Conservation (phyloP, 2,113 vertebrate species). For the Erpornis zantholeuca region DNA sequence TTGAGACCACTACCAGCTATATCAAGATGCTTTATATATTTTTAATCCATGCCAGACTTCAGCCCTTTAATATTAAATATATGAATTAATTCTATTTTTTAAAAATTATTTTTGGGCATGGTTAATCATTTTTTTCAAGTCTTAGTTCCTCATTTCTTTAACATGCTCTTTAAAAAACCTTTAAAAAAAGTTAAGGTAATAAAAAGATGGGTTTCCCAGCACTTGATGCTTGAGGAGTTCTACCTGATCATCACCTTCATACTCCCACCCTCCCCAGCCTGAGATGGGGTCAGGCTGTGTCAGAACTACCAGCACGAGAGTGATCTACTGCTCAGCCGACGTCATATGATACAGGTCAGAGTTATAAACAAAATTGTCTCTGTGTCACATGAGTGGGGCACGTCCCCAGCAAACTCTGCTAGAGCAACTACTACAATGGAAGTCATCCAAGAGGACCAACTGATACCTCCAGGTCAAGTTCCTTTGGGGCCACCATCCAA, state of each 20-base stretch:
- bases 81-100: background rate
- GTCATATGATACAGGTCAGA: background rate
- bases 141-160: background rate
- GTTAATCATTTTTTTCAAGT: background rate
- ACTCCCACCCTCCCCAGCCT: background rate
- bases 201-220: background rate
- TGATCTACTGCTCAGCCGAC: background rate
- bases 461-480: constrained; percentile 47
- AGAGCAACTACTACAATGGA: constrained; percentile 49
- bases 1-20: background rate
- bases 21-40: background rate
- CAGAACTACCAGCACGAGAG: background rate
- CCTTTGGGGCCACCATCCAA: constrained; percentile 16
- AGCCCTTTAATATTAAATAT: background rate
- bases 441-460: constrained; percentile 42
- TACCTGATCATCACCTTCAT: background rate
- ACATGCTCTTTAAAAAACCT: background rate
- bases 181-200: background rate
- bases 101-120: accelerated
- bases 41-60: background rate
- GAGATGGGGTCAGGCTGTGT: background rate
- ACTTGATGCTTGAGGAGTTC: background rate
- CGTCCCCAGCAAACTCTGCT: background rate
- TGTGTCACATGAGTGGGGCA: constrained; percentile 38
- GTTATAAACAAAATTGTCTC: constrained; percentile 39